These are phyloP conservation scores for Polia nebulosa DNA, from an alignment of 2,888 invertebrate genomes.

Conservation along the genomic window DNA sequence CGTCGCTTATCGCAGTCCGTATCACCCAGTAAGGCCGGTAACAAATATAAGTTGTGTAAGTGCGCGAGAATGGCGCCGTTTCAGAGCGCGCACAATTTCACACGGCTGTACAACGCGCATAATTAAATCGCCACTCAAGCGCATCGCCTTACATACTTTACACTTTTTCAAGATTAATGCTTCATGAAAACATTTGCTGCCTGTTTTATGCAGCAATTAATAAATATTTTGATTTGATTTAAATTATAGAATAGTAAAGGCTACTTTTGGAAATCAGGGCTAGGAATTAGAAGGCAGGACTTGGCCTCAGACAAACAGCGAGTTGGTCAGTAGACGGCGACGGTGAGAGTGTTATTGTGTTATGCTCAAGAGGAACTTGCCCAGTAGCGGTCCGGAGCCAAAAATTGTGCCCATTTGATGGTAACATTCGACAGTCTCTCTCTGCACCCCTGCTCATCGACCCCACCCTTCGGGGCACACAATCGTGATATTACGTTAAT, in stretches of 20 bases:
- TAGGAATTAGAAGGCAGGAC: no score
- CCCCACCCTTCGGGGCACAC: no score
- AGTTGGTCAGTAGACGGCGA: not conserved
- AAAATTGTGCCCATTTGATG: no score
- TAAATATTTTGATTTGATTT: no score
- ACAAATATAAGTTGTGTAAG: conserved; percentile 3
- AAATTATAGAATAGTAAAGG: no score
- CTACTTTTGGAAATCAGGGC: not conserved
- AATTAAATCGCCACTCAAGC: conserved; percentile 58
- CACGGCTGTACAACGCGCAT: conserved; percentile 52
- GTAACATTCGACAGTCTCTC: no score
- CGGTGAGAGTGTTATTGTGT: no score
- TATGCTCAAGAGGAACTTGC: no score
- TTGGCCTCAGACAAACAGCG: not conserved
- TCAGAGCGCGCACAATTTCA: conserved; percentile 44
- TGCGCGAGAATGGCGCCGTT: conserved; percentile 14
- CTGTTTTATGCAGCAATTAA: not conserved
- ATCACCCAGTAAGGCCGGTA: not conserved
- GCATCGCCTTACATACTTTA: conserved; percentile 41
- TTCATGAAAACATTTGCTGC: conserved; percentile 6
- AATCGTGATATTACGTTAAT: no score
- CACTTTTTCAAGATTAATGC: conserved; percentile 31
- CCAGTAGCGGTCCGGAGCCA: no score
- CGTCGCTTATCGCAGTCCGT: conserved; percentile 5
- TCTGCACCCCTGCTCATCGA: no score